Percentiles rank a stretch among this genome's conserved stretches.
Conservation (phyloP, 2,888 invertebrate genomes). For the Synergus itoensis region DNA sequence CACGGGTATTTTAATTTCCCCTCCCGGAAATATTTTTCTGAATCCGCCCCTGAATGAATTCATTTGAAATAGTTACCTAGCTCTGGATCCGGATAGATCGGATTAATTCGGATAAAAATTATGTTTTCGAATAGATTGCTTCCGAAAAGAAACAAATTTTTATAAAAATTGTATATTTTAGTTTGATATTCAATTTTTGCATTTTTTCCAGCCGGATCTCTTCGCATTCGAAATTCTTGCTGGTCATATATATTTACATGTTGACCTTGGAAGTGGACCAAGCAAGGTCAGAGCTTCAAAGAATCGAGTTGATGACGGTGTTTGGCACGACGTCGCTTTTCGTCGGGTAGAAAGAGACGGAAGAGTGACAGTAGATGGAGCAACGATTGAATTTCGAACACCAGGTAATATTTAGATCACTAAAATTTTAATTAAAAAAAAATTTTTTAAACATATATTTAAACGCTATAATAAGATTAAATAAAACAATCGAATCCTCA, state of each 20-base stretch:
- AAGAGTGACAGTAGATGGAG: slow-evolving; percentile 92
- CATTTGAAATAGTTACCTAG: no score
- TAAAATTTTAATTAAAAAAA: not conserved
- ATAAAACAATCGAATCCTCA: no score
- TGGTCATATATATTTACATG: slow-evolving; percentile 94
- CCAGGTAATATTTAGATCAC: slow-evolving; percentile 82
- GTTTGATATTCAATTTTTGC: slow-evolving; percentile 50
- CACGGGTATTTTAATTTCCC: no score
- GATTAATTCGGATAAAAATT: no score
- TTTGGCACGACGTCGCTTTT: slow-evolving; percentile 94
- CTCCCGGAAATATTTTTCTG: no score
- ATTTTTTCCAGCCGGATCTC: slow-evolving; percentile 85
- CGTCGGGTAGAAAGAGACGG: slow-evolving; percentile 91
- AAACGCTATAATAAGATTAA: no score
- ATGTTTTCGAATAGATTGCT: not conserved
- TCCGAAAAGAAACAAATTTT: no score
- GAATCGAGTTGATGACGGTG: slow-evolving; percentile 91
- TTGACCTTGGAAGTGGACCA: slow-evolving; percentile 95
- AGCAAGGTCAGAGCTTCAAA: slow-evolving; percentile 91
- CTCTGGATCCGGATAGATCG: no score
- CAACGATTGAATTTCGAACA: slow-evolving; percentile 92
- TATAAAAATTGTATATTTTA: no score
- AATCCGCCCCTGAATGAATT: no score
- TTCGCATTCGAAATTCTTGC: slow-evolving; percentile 96
- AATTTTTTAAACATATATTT: slow-evolving; percentile 11